Evolutionary conservation across 2,888 invertebrate genomes (phyloP).

Genomic region (Theristus sp.): DNA sequence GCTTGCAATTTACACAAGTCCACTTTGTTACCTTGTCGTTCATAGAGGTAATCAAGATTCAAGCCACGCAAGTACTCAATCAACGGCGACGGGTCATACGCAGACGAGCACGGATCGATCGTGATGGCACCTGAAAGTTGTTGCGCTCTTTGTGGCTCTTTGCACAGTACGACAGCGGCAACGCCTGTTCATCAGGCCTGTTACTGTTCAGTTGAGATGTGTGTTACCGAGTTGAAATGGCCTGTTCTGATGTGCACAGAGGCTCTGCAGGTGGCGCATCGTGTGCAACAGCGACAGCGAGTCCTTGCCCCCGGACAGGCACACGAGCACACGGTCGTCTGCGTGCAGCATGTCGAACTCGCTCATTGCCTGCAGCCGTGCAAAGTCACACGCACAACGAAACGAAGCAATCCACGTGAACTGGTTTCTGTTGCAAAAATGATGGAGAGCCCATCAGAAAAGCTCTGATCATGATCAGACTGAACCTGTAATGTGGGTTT

Average conservation of each 20-base stretch:
- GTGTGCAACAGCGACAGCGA: constrained; percentile 66
- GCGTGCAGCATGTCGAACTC: constrained; percentile 63
- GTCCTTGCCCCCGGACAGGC: constrained; percentile 62
- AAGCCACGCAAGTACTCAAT: constrained; percentile 55
- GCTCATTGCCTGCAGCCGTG: constrained; percentile 51
- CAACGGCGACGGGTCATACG: constrained; percentile 44
- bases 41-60: constrained; percentile 55
- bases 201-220: neutral
- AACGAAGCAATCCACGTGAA: too few relatives aligned
- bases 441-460: too few relatives aligned
- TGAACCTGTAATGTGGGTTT: constrained; percentile 27
- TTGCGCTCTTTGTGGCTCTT: too few relatives aligned
- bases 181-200: neutral
- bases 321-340: constrained; percentile 61
- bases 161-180: too few relatives aligned
- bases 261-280: constrained; percentile 42
- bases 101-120: constrained; percentile 48
- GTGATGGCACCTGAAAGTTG: constrained; percentile 50
- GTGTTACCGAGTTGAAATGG: too few relatives aligned
- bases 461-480: too few relatives aligned
- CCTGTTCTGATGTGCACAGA: too few relatives aligned
- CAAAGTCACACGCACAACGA: too few relatives aligned
- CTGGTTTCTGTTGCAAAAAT: too few relatives aligned
- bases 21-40: constrained; percentile 47
- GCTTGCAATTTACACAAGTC: too few relatives aligned